Percentiles rank a stretch among this genome's conserved stretches.
Evolutionary conservation across 2,113 vertebrate species (phyloP).

Genomic region (Gobius niger): DNA sequence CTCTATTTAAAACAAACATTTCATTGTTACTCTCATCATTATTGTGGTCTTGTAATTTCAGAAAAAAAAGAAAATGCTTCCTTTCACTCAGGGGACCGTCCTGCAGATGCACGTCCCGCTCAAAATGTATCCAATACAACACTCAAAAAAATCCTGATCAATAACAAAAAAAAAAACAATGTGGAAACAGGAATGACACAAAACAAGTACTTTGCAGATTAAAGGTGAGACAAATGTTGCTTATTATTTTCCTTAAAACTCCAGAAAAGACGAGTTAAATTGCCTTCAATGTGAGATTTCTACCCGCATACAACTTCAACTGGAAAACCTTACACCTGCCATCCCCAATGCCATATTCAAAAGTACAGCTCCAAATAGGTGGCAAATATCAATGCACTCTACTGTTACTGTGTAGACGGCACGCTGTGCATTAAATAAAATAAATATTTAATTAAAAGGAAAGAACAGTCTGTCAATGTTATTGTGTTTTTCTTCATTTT

Average conservation of each 20-base stretch:
- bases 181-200: constrained; percentile 78
- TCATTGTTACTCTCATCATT: constrained; percentile 68
- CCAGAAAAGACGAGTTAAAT: constrained; percentile 49
- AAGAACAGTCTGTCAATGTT: constrained; percentile 85
- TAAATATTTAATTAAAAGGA: constrained; percentile 72
- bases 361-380: constrained; percentile 68
- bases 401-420: constrained; percentile 54
- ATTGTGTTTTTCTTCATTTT: constrained; percentile 70
- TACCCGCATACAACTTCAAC: constrained; percentile 55
- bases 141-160: constrained; percentile 64
- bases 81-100: constrained; percentile 53
- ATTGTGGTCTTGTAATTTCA: constrained; percentile 70
- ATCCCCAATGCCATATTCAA: constrained; percentile 63
- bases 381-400: constrained; percentile 66
- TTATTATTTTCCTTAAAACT: constrained; percentile 58
- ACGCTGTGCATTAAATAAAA: constrained; percentile 75
- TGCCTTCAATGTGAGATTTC: constrained; percentile 34
- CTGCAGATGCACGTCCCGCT: constrained; percentile 54
- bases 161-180: constrained; percentile 50
- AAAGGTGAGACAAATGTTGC: constrained; percentile 65
- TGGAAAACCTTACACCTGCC: constrained; percentile 56
- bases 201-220: constrained; percentile 67
- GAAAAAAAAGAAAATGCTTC: constrained; percentile 70
- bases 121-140: constrained; percentile 63
- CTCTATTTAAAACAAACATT: constrained; percentile 83